Base-by-base conservation (phyloP, 2,113 vertebrate genomes). In the Chrysochloris asiatica region DNA sequence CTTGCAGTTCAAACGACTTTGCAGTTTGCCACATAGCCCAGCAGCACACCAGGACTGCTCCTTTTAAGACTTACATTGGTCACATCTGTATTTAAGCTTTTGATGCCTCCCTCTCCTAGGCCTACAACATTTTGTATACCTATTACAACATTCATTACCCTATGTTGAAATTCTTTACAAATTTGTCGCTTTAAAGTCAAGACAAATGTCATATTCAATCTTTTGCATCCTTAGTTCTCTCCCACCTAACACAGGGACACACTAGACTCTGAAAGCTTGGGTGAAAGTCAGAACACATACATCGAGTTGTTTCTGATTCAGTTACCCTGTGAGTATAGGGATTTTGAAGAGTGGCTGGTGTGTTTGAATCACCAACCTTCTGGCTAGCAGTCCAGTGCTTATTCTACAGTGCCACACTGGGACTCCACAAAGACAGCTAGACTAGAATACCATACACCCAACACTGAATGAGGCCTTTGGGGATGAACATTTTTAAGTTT, bases 161-260 rank as follows among this genome's bases (percentile, higher is more conserved):
- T 59, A 73, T 86, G 52, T n/a, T 61, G 43, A 80, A 81, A 77
- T 89, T 45, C 79, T 43, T 84, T 86, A 36, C 47, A 89, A 12
- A 72, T 92, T 52, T 72, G 63, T 86, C 56, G 88, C 71, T 89
- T 93, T 59, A 90, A 88, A 86, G 50, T 41, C 61, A 81, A 45
- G 50, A 43, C 2, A 26, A 54, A 41, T 38, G 45, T 33, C 65
- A 63, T 67, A 22, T 52, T 88, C 22, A 54, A 69, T 67, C 43
- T 65, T 83, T 83, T 82, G 82, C 11, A 50, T n/a, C 9, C 21
- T 0, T 21, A 45, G 28, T 63, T 76, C 65, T 79, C 6, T 76
- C 65, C 76, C 12, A 47, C 43, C 41, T 38, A 33, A 41, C 61
- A 38, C 3, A 56, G 38, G 80, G 69, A 45, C 69, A 41, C n/a